Conservation (phyloP, 2,113 vertebrate genomes). For the Tetraodon nigroviridis region DNA sequence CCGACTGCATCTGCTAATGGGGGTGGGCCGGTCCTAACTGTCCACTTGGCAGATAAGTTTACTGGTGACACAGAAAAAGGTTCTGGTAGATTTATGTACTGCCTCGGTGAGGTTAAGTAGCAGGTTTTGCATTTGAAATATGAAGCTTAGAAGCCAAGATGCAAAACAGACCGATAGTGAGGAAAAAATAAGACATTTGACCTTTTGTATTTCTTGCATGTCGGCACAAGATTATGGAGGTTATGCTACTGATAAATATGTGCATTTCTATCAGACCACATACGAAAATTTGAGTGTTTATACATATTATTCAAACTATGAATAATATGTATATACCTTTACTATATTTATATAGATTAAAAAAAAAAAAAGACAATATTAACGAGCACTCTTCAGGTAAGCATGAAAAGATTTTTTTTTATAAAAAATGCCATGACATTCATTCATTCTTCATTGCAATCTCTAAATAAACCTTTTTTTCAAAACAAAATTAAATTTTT, state of each 20-base stretch:
- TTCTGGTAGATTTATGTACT: slow-evolving; percentile 16
- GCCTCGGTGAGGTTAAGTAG: slow-evolving; percentile 6
- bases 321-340: neutral
- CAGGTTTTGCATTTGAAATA: slow-evolving; percentile 8
- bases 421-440: no score
- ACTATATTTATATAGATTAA: neutral
- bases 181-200: slow-evolving; percentile 37
- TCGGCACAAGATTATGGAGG: slow-evolving; percentile 39
- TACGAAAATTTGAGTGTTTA: slow-evolving; percentile 12
- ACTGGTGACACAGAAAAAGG: slow-evolving; percentile 31
- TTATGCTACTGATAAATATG: slow-evolving; percentile 32
- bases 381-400: neutral
- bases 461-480: no score
- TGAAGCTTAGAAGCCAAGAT: slow-evolving; percentile 27
- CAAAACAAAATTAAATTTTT: no score
- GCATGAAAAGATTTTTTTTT: no score
- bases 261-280: slow-evolving; percentile 21
- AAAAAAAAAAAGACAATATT: neutral
- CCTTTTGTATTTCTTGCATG: slow-evolving; percentile 48
- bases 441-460: no score
- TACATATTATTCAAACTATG: slow-evolving; percentile 16
- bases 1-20: slow-evolving; percentile 55
- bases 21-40: slow-evolving; percentile 56
- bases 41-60: slow-evolving; percentile 63
- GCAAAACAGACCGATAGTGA: slow-evolving; percentile 19